Evolutionary conservation across 2,113 vertebrate species (phyloP).

Genomic region (Podarcis raffonei): DNA sequence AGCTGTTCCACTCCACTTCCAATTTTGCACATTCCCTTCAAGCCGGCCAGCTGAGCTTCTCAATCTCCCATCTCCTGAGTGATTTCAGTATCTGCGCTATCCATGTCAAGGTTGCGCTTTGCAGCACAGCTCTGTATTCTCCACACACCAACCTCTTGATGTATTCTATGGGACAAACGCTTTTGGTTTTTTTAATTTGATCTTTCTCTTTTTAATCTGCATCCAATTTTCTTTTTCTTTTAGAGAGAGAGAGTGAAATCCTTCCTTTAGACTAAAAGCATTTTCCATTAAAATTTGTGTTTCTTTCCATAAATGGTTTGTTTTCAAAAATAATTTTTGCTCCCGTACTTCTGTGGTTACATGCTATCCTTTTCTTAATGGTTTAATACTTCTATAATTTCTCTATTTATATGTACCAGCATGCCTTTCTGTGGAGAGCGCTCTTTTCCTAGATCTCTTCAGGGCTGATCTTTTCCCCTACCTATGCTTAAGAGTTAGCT

Average conservation of each 20-base stretch:
- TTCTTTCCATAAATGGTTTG: conserved; percentile 53
- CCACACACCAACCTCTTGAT: conserved; percentile 45
- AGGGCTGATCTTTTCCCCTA: neutral
- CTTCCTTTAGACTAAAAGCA: conserved; percentile 52
- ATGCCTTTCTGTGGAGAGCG: conserved; percentile 16
- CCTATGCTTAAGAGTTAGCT: conserved; percentile 23
- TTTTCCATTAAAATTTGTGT: conserved; percentile 40
- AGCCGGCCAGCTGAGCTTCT: conserved; percentile 46
- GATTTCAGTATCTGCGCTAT: conserved; percentile 48
- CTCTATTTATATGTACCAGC: conserved; percentile 41
- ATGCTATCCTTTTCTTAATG: conserved; percentile 40
- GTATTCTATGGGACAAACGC: conserved; percentile 44
- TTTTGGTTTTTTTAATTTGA: conserved; percentile 61
- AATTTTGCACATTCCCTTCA: conserved; percentile 15
- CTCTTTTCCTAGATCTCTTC: conserved; percentile 25
- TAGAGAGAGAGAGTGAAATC: conserved; percentile 14
- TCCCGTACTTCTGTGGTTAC: conserved; percentile 47
- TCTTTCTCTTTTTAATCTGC: conserved; percentile 54
- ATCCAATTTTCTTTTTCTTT: conserved; percentile 54
- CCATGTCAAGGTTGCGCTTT: conserved; percentile 52
- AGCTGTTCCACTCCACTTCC: conserved; percentile 14
- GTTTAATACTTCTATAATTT: conserved; percentile 46
- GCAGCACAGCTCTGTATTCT: conserved; percentile 47
- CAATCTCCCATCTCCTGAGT: conserved; percentile 42
- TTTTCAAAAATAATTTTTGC: conserved; percentile 55